Conservation (phyloP, 2,797 vertebrate species). For the Coluber constrictor region DNA sequence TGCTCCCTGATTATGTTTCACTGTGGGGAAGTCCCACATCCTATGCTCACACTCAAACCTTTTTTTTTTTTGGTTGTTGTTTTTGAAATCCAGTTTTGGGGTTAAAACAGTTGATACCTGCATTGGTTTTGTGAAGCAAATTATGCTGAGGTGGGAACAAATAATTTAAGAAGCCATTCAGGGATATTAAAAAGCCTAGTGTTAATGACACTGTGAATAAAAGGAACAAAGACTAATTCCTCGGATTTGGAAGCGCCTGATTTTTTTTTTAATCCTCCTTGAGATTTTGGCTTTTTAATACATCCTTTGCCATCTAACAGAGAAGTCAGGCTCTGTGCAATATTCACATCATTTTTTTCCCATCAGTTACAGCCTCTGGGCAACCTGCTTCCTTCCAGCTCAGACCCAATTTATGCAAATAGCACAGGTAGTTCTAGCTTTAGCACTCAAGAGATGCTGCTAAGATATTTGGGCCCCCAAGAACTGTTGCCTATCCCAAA, state of each 20-base stretch:
- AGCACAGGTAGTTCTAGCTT: background rate
- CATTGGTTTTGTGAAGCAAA: background rate
- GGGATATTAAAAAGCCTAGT: background rate
- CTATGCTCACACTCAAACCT: background rate
- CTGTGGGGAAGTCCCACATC: conserved; percentile 1
- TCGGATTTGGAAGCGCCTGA: background rate
- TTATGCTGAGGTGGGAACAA: conserved; percentile 1
- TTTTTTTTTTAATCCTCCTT: background rate
- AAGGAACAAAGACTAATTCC: background rate
- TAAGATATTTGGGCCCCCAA: background rate
- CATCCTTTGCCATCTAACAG: background rate
- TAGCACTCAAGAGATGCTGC: background rate
- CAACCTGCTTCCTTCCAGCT: background rate
- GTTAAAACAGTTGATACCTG: conserved; percentile 29
- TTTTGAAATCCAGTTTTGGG: conserved; percentile 24
- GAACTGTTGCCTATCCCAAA: background rate
- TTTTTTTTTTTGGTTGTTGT: background rate
- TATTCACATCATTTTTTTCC: background rate
- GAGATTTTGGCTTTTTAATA: background rate
- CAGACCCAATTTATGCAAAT: background rate
- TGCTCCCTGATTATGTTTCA: background rate
- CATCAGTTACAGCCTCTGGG: background rate
- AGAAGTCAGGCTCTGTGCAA: background rate
- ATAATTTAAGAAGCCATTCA: conserved; percentile 10
- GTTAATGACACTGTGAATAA: conserved; percentile 14